Conservation (phyloP, 2,888 invertebrate species). For the Dynastes hyllus region DNA sequence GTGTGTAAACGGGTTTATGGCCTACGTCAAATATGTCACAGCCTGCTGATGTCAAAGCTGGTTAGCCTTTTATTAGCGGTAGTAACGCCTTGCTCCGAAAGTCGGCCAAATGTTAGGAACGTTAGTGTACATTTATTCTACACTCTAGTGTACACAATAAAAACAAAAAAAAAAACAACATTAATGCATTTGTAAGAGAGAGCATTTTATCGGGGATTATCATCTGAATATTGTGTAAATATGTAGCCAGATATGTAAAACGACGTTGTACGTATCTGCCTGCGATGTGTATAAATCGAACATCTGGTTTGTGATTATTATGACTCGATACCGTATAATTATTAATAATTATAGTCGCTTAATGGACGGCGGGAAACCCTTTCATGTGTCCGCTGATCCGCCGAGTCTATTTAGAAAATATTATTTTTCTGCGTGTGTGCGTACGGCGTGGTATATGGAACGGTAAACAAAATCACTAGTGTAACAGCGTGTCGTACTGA, state of each 20-base stretch:
- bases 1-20: too few species aligned
- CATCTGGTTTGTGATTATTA: slow-evolving; percentile 25
- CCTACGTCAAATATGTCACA: too few species aligned
- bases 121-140: too few species aligned
- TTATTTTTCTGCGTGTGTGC: slow-evolving; percentile 40
- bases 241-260: slow-evolving; percentile 4
- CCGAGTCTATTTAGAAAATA: slow-evolving; percentile 42
- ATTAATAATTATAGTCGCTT: slow-evolving; percentile 47
- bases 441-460: slow-evolving; percentile 32
- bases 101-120: too few species aligned
- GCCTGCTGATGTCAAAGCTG: too few species aligned
- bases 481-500: neutral
- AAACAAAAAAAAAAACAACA: slow-evolving; percentile 26
- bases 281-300: slow-evolving; percentile 4
- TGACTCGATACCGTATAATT: slow-evolving; percentile 22
- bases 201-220: slow-evolving; percentile 44
- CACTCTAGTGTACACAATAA: too few species aligned
- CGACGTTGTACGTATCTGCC: too few species aligned
- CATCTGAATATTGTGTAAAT: slow-evolving; percentile 40
- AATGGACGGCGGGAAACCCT: slow-evolving; percentile 40
- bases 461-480: slow-evolving; percentile 42
- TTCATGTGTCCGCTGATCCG: slow-evolving; percentile 2
- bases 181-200: slow-evolving; percentile 50
- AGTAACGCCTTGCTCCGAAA: too few species aligned
- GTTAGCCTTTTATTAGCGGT: too few species aligned